Evolutionary conservation across 2,888 invertebrate genomes (phyloP).

Genomic region (Pyrochroa serraticornis): DNA sequence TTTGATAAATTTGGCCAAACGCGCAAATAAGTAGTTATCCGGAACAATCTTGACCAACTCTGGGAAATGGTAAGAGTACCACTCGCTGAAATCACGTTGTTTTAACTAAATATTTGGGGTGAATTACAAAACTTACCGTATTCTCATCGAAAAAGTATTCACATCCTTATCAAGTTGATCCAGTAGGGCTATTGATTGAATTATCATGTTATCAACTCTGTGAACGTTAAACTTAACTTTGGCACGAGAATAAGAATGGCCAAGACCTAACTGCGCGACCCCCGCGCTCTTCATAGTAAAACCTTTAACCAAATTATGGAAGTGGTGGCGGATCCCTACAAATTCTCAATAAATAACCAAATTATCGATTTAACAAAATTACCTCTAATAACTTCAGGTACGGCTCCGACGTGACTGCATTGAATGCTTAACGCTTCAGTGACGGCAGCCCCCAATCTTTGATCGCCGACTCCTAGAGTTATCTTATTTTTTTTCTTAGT

Average conservation of each 20-base stretch:
- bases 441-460: constrained; percentile 90
- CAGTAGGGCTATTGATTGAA: constrained; percentile 94
- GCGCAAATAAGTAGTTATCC: constrained; percentile 92
- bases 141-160: constrained; percentile 98
- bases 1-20: constrained; percentile 80
- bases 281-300: constrained; percentile 80
- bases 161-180: constrained; percentile 99
- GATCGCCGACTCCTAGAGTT: constrained; percentile 83
- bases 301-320: constrained; percentile 81
- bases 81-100: constrained; percentile 75
- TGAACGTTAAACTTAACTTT: constrained; percentile 99
- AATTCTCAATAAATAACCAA: constrained; percentile 7
- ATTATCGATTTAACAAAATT: constrained; percentile 11
- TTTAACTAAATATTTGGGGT: not conserved
- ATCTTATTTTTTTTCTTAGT: constrained; percentile 73
- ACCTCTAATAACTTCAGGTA: constrained; percentile 92
- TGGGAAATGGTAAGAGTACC: constrained; percentile 99
- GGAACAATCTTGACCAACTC: constrained; percentile 95
- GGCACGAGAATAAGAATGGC: constrained; percentile 96
- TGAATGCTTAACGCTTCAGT: constrained; percentile 80
- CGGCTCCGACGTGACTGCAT: constrained; percentile 85
- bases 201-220: constrained; percentile 99
- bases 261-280: constrained; percentile 94
- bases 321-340: constrained; percentile 75
- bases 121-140: constrained; percentile 62